Conservation (phyloP, 2,888 invertebrate genomes). For the Tenthredo distinguenda region DNA sequence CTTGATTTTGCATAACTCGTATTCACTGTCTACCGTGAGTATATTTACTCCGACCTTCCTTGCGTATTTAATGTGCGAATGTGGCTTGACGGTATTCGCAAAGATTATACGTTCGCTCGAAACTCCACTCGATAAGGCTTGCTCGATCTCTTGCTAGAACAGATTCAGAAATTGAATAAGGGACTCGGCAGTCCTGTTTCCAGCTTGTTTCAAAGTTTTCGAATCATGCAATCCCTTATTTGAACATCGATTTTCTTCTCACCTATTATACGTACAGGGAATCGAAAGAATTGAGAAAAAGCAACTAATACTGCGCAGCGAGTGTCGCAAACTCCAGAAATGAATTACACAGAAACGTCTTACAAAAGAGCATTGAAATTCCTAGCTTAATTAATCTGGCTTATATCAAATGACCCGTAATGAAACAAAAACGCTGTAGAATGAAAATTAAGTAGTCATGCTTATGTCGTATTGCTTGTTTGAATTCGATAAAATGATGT, state of each 20-base stretch:
- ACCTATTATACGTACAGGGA: no score
- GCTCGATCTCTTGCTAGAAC: slow-evolving; percentile 80
- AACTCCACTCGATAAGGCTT: slow-evolving; percentile 79
- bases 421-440: not conserved
- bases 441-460: not conserved
- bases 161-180: not conserved
- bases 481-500: not conserved
- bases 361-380: not conserved
- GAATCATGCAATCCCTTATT: not conserved
- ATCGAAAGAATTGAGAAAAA: not conserved
- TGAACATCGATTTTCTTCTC: not conserved
- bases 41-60: slow-evolving; percentile 77
- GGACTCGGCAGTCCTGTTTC: not conserved
- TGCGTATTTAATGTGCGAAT: slow-evolving; percentile 80
- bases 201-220: not conserved
- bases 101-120: slow-evolving; percentile 80
- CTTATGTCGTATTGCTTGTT: not conserved
- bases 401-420: not conserved
- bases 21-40: slow-evolving; percentile 82
- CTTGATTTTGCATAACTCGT: slow-evolving; percentile 81
- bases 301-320: not conserved
- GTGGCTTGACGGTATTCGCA: slow-evolving; percentile 82
- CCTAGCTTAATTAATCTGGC: not conserved
- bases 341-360: not conserved
- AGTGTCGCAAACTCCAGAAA: not conserved